Conservation (phyloP, 2,113 vertebrate genomes). For the Callipepla californica region DNA sequence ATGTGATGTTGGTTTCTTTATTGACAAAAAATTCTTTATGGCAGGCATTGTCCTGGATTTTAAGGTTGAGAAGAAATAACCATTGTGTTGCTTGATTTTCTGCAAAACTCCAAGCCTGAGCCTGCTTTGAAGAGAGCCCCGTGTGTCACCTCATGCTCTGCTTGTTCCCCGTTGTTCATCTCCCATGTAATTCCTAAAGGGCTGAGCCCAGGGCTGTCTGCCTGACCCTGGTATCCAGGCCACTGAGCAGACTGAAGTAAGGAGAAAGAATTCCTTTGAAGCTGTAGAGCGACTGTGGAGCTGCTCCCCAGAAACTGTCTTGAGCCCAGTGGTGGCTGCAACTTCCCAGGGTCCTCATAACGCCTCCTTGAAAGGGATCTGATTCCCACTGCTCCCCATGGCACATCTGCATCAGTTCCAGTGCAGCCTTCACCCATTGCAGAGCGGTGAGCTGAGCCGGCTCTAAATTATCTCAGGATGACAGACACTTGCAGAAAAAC, state of each 20-base stretch:
- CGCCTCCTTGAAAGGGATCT: not conserved
- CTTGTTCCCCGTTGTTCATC: not conserved
- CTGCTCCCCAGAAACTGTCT: not conserved
- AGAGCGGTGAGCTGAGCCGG: not conserved
- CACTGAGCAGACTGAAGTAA: not conserved
- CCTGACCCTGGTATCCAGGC: not conserved
- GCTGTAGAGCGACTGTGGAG: not conserved
- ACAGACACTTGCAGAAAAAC: conserved; percentile 33
- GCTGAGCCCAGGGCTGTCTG: not conserved
- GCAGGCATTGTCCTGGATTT: not conserved
- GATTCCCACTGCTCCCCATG: not conserved
- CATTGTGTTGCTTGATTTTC: not conserved
- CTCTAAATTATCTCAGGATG: not conserved
- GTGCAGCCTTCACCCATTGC: not conserved
- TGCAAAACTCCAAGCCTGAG: not conserved
- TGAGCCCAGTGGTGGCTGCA: not conserved
- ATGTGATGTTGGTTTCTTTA: not conserved
- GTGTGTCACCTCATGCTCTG: not conserved
- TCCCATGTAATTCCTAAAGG: not conserved
- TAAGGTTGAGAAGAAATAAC: not conserved
- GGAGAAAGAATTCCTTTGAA: conserved; percentile 36
- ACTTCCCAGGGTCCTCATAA: fast-evolving
- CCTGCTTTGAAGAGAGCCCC: not conserved
- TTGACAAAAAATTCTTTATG: not conserved
- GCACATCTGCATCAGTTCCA: not conserved